A percentile compares a stretch with the other conserved stretches of the same genome.
These are phyloP conservation scores for Trachelus iudaicus DNA, from an alignment of 2,888 invertebrate genomes.

Conservation along the genomic window DNA sequence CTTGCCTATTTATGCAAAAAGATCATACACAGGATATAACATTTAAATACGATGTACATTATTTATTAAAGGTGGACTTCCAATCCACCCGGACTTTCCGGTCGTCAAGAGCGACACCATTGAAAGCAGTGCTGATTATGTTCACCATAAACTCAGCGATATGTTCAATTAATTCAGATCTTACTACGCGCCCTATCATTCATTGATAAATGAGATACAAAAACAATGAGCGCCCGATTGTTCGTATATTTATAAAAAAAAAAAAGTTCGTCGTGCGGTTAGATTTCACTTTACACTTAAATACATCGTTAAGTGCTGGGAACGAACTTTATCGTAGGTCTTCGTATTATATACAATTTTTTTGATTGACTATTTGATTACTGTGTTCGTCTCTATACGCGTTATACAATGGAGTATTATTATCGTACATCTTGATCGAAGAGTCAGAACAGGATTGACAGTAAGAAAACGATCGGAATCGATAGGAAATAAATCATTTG, in stretches of 20 bases:
- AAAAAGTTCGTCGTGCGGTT: not conserved
- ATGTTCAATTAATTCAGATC: not conserved
- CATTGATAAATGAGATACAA: not conserved
- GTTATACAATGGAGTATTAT: not conserved
- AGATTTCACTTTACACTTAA: not conserved
- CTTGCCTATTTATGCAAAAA: not conserved
- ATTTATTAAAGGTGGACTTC: not conserved
- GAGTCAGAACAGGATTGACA: not conserved
- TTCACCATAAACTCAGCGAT: not conserved
- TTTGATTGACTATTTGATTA: slow-evolving; percentile 38
- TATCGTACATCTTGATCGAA: not conserved
- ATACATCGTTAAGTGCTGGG: not conserved
- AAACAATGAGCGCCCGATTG: slow-evolving; percentile 4
- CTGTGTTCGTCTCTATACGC: slow-evolving; percentile 2
- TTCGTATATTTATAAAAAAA: slow-evolving; percentile 28
- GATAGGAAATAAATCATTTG: not conserved
- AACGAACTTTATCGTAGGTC: not conserved
- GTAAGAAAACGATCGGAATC: not conserved
- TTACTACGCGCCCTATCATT: not conserved
- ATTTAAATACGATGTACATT: not conserved
- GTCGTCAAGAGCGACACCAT: not conserved
- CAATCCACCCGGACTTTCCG: not conserved
- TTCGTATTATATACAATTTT: slow-evolving; percentile 11
- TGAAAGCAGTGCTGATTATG: not conserved
- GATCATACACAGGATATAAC: not conserved